Evolutionary conservation across 2,797 vertebrate genomes (phyloP).

Genomic region (Cephalopachus bancanus): DNA sequence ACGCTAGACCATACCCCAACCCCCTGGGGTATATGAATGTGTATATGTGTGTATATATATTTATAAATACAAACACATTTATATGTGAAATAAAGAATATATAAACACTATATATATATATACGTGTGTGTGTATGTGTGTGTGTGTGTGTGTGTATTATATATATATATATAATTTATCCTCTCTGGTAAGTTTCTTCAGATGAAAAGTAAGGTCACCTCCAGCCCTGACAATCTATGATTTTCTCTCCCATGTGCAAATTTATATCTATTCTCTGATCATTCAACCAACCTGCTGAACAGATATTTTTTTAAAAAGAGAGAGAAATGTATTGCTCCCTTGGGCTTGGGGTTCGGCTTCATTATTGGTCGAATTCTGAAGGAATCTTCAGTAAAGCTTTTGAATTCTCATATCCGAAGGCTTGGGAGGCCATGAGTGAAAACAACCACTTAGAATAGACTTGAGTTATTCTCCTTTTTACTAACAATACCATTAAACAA

Average conservation of each 20-base stretch:
- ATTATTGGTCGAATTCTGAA: neutral
- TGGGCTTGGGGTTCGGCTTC: conserved; percentile 36
- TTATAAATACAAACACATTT: too few species aligned
- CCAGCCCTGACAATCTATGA: conserved; percentile 62
- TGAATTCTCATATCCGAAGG: neutral
- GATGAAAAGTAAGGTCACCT: conserved; percentile 56
- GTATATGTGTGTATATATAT: neutral
- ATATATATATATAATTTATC: conserved; percentile 9
- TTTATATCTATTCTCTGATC: conserved; percentile 72
- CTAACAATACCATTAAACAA: neutral
- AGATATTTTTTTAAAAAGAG: neutral
- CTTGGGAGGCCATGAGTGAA: neutral
- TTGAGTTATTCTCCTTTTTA: neutral
- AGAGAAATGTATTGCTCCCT: neutral
- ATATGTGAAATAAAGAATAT: neutral
- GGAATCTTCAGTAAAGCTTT: conserved; percentile 23
- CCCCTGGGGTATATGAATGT: neutral
- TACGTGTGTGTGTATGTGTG: too few species aligned
- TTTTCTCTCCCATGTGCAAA: conserved; percentile 69
- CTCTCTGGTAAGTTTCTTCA: conserved; percentile 52
- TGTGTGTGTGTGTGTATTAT: neutral
- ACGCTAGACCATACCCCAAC: neutral
- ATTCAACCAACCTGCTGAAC: conserved; percentile 69
- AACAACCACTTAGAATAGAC: neutral
- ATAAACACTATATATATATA: neutral